Evolutionary conservation across 2,113 vertebrate species (phyloP).

Genomic region (Phaethornis superciliosus): DNA sequence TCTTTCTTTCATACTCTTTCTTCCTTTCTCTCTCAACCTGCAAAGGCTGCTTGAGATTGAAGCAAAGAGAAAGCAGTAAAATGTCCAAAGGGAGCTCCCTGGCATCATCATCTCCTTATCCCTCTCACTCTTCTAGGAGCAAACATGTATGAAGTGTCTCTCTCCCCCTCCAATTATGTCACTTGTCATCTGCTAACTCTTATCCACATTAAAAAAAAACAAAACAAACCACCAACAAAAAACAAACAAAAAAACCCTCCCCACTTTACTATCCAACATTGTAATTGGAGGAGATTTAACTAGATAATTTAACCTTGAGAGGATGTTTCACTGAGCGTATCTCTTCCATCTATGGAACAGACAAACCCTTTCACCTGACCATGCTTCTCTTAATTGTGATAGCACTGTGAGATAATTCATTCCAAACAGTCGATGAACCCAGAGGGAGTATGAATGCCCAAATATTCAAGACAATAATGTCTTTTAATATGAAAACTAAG

Average conservation of each 20-base stretch:
- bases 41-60: background rate
- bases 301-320: conserved; percentile 78
- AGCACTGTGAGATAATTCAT: conserved; percentile 63
- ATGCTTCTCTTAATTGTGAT: conserved; percentile 73
- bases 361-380: conserved; percentile 73
- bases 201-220: conserved; percentile 2
- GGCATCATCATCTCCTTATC: background rate
- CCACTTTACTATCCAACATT: conserved; percentile 13
- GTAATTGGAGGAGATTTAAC: conserved; percentile 75
- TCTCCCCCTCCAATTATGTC: conserved; percentile 59
- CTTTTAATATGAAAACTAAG: conserved; percentile 43
- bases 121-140: background rate
- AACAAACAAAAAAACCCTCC: too few relatives aligned
- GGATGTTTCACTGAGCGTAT: conserved; percentile 64
- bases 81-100: background rate
- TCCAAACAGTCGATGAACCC: conserved; percentile 67
- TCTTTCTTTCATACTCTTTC: background rate
- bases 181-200: conserved; percentile 67
- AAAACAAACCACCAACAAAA: background rate
- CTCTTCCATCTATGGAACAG: conserved; percentile 69
- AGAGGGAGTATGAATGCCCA: conserved; percentile 66
- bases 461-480: conserved; percentile 65
- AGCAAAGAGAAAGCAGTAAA: background rate
- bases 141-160: background rate
- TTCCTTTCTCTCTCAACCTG: background rate